A percentile compares a stretch with the other conserved stretches of the same genome.
Conservation (phyloP, 2,888 invertebrate genomes). For the Baronia brevicornis region DNA sequence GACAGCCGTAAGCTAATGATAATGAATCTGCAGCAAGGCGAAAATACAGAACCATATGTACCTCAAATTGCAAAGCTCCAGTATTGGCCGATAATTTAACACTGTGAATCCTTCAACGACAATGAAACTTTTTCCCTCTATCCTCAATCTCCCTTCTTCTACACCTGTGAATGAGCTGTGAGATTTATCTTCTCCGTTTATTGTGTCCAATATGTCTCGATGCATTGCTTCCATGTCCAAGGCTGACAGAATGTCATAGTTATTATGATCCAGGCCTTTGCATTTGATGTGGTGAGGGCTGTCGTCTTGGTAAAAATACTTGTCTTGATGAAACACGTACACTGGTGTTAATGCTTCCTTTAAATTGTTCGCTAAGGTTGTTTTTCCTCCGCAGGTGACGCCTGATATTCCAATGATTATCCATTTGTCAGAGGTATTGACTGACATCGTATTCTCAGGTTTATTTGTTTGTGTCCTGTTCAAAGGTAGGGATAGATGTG, state of each 20-base stretch:
- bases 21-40: no score
- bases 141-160: slow-evolving; percentile 16
- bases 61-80: slow-evolving; percentile 79
- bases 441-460: slow-evolving; percentile 11
- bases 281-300: slow-evolving; percentile 79
- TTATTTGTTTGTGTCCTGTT: not conserved
- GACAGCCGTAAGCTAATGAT: not conserved
- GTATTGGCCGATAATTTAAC: slow-evolving; percentile 80
- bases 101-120: slow-evolving; percentile 87
- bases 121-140: slow-evolving; percentile 65
- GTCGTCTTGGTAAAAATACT: slow-evolving; percentile 81
- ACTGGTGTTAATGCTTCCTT: slow-evolving; percentile 55
- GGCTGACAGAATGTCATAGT: slow-evolving; percentile 83
- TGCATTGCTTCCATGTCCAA: slow-evolving; percentile 84
- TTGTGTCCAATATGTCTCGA: slow-evolving; percentile 67
- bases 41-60: slow-evolving; percentile 20
- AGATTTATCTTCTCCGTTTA: slow-evolving; percentile 31
- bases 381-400: slow-evolving; percentile 90
- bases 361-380: slow-evolving; percentile 79
- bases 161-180: slow-evolving; percentile 18
- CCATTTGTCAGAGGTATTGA: slow-evolving; percentile 28
- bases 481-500: slow-evolving; percentile 51
- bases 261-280: slow-evolving; percentile 80
- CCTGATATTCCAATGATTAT: slow-evolving; percentile 82
- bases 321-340: slow-evolving; percentile 81